Percentiles rank a stretch among this genome's conserved stretches.
phyloP scores from a whole-genome alignment of 2,113 vertebrate species.

The Sialia sialis region DNA sequence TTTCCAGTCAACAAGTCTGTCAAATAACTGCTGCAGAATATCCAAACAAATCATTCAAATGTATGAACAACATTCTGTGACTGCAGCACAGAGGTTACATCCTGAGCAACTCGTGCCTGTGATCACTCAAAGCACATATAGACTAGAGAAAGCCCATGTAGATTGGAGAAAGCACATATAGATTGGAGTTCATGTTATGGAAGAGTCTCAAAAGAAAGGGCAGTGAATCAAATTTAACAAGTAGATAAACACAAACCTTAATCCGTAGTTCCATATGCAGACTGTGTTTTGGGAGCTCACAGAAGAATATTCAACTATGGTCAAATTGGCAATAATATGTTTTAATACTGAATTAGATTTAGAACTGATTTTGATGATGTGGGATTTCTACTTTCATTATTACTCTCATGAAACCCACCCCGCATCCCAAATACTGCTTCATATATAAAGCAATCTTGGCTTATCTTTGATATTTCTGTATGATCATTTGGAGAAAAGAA shows the following conservation, averaged over 20 bases:
- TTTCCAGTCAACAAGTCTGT: not conserved
- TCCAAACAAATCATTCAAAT: not conserved
- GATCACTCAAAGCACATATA: not conserved
- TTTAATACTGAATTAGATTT: not conserved
- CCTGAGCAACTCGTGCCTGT: not conserved
- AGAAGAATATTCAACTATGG: not conserved
- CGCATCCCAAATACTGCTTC: not conserved
- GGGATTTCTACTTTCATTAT: not conserved
- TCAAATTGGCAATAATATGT: not conserved
- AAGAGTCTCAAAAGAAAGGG: not conserved
- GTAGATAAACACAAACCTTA: not conserved
- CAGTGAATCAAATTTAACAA: not conserved
- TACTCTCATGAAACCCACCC: not conserved
- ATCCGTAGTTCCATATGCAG: not conserved
- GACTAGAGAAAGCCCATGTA: too few species aligned
- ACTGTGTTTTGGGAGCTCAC: not conserved
- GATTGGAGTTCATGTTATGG: not conserved
- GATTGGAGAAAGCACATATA: rapidly evolving
- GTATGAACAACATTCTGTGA: not conserved
- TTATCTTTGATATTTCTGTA: not conserved
- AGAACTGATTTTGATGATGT: not conserved
- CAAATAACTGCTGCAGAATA: not conserved
- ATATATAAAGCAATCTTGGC: not conserved
- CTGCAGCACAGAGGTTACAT: not conserved
- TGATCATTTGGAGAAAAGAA: not conserved